Conservation (phyloP, 2,888 invertebrate genomes). For the Xylophagus ater region DNA sequence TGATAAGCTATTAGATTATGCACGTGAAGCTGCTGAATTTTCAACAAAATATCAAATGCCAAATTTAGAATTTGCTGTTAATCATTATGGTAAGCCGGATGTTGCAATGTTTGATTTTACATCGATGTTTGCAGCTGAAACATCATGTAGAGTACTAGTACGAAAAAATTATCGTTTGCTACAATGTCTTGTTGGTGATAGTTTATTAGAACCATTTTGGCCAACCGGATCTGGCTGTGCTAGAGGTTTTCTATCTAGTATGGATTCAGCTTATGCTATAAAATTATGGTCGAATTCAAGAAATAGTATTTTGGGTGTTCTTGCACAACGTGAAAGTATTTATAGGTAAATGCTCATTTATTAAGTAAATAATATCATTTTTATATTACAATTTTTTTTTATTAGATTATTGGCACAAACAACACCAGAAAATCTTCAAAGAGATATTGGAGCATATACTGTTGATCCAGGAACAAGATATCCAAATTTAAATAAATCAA, state of each 20-base stretch:
- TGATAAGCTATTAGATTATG: constrained; percentile 78
- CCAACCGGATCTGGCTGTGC: constrained; percentile 98
- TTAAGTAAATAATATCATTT: neutral
- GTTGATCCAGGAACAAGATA: constrained; percentile 79
- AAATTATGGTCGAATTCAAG: constrained; percentile 67
- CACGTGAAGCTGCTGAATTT: constrained; percentile 89
- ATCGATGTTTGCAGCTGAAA: constrained; percentile 95
- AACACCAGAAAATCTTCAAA: constrained; percentile 88
- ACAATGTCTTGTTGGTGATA: constrained; percentile 90
- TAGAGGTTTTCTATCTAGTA: constrained; percentile 86
- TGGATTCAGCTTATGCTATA: constrained; percentile 95
- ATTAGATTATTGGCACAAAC: constrained; percentile 66
- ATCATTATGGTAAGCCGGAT: constrained; percentile 95
- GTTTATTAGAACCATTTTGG: constrained; percentile 96
- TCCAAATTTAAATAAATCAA: constrained; percentile 66
- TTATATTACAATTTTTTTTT: neutral
- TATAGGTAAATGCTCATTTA: constrained; percentile 53
- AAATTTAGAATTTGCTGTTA: constrained; percentile 87
- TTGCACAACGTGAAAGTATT: constrained; percentile 91
- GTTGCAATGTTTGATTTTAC: constrained; percentile 99
- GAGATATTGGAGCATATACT: constrained; percentile 78
- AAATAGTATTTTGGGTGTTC: constrained; percentile 54
- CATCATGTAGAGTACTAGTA: constrained; percentile 69
- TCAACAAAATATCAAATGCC: constrained; percentile 80
- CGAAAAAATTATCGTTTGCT: constrained; percentile 66